These are phyloP conservation scores for Molossus molossus DNA, from an alignment of 2,797 vertebrate species.

Conservation along the genomic window DNA sequence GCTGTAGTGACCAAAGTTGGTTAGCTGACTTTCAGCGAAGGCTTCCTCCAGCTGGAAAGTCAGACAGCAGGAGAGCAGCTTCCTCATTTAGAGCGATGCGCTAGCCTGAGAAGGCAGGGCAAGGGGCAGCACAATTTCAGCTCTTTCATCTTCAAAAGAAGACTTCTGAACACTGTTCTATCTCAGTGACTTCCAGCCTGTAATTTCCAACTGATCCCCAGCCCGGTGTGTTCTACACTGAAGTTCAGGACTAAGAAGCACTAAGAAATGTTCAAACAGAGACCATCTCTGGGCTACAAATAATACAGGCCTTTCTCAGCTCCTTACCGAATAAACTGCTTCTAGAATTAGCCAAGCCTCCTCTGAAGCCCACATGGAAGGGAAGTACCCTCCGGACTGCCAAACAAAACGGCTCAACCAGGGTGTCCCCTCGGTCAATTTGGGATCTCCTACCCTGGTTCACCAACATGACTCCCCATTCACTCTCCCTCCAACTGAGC, in stretches of 20 bases:
- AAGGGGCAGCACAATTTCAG: not conserved
- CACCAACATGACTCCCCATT: not conserved
- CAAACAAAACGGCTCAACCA: not conserved
- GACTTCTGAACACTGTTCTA: conserved; percentile 29
- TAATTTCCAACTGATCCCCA: not conserved
- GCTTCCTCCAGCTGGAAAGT: conserved; percentile 7
- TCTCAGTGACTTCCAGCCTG: not conserved
- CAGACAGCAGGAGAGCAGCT: not conserved
- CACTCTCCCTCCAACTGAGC: not conserved
- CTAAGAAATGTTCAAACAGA: conserved; percentile 1
- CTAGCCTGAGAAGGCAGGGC: not conserved
- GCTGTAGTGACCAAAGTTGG: not conserved
- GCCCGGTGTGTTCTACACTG: not conserved
- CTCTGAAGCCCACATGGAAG: conserved; percentile 6
- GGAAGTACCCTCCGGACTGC: not conserved
- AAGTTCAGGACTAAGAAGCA: not conserved
- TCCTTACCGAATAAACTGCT: conserved; percentile 28
- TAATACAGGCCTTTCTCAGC: not conserved
- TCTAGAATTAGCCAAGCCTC: not conserved
- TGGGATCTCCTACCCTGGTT: not conserved
- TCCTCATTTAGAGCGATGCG: not conserved
- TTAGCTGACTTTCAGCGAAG: not conserved
- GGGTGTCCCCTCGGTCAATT: not conserved
- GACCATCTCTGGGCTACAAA: not conserved
- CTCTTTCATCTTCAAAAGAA: conserved; percentile 23